Conservation (phyloP, 1,140 invertebrate species). For the Leptopilina clavipes region DNA sequence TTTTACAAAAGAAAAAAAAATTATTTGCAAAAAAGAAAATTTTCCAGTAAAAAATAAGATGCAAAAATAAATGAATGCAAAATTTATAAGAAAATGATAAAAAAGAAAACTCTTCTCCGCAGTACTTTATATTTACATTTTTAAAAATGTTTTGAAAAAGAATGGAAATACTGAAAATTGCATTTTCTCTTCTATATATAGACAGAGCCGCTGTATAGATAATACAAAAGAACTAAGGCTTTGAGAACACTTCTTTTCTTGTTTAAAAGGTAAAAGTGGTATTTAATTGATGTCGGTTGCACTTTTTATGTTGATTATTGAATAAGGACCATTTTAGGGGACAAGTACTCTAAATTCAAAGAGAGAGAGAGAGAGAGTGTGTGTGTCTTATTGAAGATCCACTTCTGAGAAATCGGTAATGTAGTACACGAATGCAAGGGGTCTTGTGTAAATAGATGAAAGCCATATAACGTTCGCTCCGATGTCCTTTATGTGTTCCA, state of each 20-base stretch:
- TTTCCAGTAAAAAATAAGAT: too few relatives aligned
- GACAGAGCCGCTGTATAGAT: background rate
- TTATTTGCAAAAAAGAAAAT: too few relatives aligned
- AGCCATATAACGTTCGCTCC: conserved; percentile 81
- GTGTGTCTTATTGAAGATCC: conserved; percentile 78
- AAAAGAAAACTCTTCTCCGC: background rate
- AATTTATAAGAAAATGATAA: background rate
- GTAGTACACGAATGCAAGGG: conserved; percentile 80
- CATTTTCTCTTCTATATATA: background rate
- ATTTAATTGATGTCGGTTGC: background rate
- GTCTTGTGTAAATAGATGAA: conserved; percentile 77
- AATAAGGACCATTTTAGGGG: conserved; percentile 49
- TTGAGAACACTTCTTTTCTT: conserved; percentile 1
- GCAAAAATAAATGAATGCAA: background rate
- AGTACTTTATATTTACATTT: background rate
- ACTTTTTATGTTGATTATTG: background rate
- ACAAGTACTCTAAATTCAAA: conserved; percentile 77
- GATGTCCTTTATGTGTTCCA: conserved; percentile 80
- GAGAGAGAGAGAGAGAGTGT: too few relatives aligned
- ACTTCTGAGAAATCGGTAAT: conserved; percentile 79
- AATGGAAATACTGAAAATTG: background rate
- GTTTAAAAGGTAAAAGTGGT: background rate
- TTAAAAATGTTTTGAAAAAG: background rate
- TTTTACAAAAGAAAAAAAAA: too few relatives aligned
- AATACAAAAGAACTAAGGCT: background rate